phyloP scores from a whole-genome alignment of 2,888 invertebrate species.

The Erebia ligea region DNA sequence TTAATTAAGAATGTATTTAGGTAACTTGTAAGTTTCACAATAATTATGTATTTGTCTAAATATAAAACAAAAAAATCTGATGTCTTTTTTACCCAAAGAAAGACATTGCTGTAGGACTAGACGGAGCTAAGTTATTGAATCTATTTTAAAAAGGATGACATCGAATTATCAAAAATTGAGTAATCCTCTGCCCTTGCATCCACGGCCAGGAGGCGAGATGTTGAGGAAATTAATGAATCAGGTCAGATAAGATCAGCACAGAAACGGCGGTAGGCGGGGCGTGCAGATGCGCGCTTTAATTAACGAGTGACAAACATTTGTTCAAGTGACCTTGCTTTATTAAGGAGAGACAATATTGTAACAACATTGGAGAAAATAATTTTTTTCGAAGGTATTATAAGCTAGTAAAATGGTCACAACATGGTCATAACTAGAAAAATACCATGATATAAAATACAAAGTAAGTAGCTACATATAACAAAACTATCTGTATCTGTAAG shows the following conservation, averaged over 20 bases:
- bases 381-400: not conserved
- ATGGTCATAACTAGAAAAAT: no score
- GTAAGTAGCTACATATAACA: no score
- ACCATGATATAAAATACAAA: no score
- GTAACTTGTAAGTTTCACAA: no score
- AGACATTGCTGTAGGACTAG: no score
- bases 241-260: constrained; percentile 32
- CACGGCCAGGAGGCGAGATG: constrained; percentile 28
- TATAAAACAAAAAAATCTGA: no score
- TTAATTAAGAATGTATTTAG: no score
- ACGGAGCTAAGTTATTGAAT: not conserved
- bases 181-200: constrained; percentile 25
- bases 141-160: not conserved
- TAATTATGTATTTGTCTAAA: no score
- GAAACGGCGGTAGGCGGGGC: constrained; percentile 35
- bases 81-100: no score
- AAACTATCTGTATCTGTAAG: no score
- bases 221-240: constrained; percentile 31
- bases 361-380: not conserved
- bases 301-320: constrained; percentile 30
- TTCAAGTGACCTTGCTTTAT: constrained; percentile 28
- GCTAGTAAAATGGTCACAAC: not conserved
- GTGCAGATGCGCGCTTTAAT: constrained; percentile 30
- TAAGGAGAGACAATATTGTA: not conserved
- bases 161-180: constrained; percentile 1